A percentile compares a stretch with the other conserved stretches of the same genome.
Evolutionary conservation across 2,888 invertebrate species (phyloP).

Genomic region (Pachliopta kotzebuea): DNA sequence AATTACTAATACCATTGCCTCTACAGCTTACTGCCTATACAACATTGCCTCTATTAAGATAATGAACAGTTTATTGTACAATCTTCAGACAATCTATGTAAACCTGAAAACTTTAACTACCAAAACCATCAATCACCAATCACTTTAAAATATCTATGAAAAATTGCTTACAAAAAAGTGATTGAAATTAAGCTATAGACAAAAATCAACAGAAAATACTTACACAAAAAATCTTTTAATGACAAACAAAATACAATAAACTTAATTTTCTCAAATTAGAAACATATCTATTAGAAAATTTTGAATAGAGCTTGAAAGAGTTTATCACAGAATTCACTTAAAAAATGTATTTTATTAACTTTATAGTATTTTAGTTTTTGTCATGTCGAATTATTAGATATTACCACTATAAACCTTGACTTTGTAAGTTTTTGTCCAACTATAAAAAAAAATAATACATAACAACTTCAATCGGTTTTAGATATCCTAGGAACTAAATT

Average conservation of each 20-base stretch:
- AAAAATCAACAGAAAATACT: slow-evolving; percentile 27
- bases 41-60: not conserved
- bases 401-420: slow-evolving; percentile 9
- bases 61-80: not conserved
- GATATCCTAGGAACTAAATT: slow-evolving; percentile 28
- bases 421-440: slow-evolving; percentile 23
- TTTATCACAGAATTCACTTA: slow-evolving; percentile 26
- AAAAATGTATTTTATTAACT: slow-evolving; percentile 11
- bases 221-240: slow-evolving; percentile 19
- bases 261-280: slow-evolving; percentile 23
- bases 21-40: not conserved
- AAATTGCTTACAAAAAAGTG: not conserved
- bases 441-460: slow-evolving; percentile 20
- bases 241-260: slow-evolving; percentile 11
- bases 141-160: not conserved
- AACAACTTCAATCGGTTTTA: slow-evolving; percentile 11
- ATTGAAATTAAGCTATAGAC: not conserved
- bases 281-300: slow-evolving; percentile 18
- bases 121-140: no score
- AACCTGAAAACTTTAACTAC: not conserved
- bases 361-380: slow-evolving; percentile 1
- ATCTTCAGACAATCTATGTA: not conserved
- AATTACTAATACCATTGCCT: no score
- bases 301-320: slow-evolving; percentile 20
- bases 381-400: slow-evolving; percentile 20